A percentile compares a stretch with the other conserved stretches of the same genome.
Evolutionary conservation across 1,140 invertebrate species (phyloP).

Genomic region (Tyrophagus putrescentiae): DNA sequence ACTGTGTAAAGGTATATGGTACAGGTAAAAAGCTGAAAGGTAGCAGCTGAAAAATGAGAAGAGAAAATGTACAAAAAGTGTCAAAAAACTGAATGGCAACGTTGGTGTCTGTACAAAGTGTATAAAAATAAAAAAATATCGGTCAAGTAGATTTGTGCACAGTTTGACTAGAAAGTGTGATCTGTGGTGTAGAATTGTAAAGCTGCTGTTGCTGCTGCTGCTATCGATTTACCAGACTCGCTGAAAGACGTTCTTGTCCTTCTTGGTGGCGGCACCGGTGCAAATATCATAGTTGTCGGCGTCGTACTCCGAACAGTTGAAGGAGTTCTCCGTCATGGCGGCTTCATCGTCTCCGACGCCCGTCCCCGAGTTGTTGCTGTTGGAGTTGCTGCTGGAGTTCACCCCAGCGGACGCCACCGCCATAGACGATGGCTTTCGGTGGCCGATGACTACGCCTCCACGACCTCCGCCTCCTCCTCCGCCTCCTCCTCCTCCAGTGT

Average conservation of each 20-base stretch:
- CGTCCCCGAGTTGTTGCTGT: constrained; percentile 35
- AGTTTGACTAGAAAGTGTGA: no score
- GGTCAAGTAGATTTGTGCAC: no score
- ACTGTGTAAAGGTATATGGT: no score
- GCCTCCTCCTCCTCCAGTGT: constrained; percentile 40
- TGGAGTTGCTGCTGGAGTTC: constrained; percentile 61
- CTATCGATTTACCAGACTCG: constrained; percentile 17
- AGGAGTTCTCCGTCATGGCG: constrained; percentile 52
- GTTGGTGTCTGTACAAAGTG: no score
- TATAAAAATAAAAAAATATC: no score
- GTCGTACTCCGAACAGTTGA: constrained; percentile 93
- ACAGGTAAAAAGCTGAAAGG: no score
- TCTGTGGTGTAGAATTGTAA: no score
- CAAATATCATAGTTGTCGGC: constrained; percentile 52
- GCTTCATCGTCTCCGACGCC: constrained; percentile 45
- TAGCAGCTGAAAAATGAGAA: no score
- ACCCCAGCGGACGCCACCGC: constrained; percentile 75
- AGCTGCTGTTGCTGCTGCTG: no score
- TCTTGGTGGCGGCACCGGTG: constrained; percentile 40
- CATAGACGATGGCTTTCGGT: constrained; percentile 51
- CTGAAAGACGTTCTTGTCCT: constrained; percentile 16
- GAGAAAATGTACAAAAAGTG: no score
- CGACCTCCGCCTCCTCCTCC: constrained; percentile 18
- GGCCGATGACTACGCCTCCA: constrained; percentile 27
- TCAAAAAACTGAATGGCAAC: no score